phyloP scores from a whole-genome alignment of 2,113 vertebrate species.

The Aspiorhynchus laticeps region DNA sequence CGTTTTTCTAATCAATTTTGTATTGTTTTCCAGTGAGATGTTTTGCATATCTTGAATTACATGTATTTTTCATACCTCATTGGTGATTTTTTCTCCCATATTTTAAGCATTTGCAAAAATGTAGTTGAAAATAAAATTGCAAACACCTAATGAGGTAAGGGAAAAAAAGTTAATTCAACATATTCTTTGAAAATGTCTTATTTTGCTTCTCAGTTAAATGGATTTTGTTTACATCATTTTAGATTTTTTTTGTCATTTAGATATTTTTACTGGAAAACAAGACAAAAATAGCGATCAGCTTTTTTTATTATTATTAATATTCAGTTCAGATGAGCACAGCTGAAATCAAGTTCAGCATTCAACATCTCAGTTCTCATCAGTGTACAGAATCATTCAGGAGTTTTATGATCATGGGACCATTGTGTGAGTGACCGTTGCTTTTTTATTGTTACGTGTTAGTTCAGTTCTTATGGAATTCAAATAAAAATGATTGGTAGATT shows the following conservation, averaged over 20 bases:
- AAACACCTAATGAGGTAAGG: not conserved
- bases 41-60: not conserved
- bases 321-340: not conserved
- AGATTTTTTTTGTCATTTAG: not conserved
- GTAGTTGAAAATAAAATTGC: not conserved
- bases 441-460: not conserved
- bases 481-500: not conserved
- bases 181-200: not conserved
- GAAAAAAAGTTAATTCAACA: not conserved
- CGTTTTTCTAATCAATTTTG: not conserved
- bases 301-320: not conserved
- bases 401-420: conserved; percentile 25
- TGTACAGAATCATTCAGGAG: not conserved
- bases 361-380: not conserved
- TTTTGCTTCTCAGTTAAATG: not conserved
- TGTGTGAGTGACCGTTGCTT: not conserved
- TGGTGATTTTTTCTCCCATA: not conserved
- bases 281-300: not conserved
- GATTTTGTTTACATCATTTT: not conserved
- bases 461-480: not conserved
- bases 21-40: not conserved
- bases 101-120: not conserved
- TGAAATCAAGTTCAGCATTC: not conserved
- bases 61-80: not conserved
- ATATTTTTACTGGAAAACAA: not conserved